These are phyloP conservation scores for Phaedon cochleariae DNA, from an alignment of 2,888 invertebrate genomes.

Conservation along the genomic window DNA sequence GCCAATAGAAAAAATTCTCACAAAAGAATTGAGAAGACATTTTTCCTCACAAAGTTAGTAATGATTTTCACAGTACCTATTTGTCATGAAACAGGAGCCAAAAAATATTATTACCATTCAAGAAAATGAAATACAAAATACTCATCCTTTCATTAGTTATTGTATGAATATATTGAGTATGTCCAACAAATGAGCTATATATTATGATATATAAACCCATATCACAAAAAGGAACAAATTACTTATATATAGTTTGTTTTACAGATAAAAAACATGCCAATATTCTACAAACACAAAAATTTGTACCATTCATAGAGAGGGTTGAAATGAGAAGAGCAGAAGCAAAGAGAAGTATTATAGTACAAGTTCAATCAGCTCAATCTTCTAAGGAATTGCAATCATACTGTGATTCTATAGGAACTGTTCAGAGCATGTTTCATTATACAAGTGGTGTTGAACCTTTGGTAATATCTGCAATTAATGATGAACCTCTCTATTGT, in stretches of 20 bases:
- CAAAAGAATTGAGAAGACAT: conserved; percentile 7
- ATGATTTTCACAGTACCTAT: background rate
- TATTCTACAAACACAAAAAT: conserved; percentile 27
- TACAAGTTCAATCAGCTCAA: conserved; percentile 78
- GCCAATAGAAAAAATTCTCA: background rate
- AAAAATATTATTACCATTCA: too few relatives aligned
- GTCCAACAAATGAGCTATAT: too few relatives aligned
- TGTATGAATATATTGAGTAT: too few relatives aligned
- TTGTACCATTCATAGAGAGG: conserved; percentile 66
- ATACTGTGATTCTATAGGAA: conserved; percentile 75
- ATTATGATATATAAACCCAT: too few relatives aligned
- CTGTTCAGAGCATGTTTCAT: conserved; percentile 72
- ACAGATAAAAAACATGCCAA: conserved; percentile 7
- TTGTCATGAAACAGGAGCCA: too few relatives aligned
- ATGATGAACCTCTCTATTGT: too few relatives aligned
- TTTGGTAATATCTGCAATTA: conserved; percentile 50
- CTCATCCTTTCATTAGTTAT: too few relatives aligned
- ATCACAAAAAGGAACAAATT: too few relatives aligned
- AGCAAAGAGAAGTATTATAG: conserved; percentile 75
- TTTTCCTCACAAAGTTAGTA: conserved; percentile 9
- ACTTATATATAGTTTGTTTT: conserved; percentile 6
- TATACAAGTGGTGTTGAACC: conserved; percentile 63
- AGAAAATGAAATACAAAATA: too few relatives aligned
- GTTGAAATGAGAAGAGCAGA: conserved; percentile 69
- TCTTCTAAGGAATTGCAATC: conserved; percentile 73